Evolutionary conservation across 2,797 vertebrate species (phyloP).

Genomic region (Bovichtus variegatus): DNA sequence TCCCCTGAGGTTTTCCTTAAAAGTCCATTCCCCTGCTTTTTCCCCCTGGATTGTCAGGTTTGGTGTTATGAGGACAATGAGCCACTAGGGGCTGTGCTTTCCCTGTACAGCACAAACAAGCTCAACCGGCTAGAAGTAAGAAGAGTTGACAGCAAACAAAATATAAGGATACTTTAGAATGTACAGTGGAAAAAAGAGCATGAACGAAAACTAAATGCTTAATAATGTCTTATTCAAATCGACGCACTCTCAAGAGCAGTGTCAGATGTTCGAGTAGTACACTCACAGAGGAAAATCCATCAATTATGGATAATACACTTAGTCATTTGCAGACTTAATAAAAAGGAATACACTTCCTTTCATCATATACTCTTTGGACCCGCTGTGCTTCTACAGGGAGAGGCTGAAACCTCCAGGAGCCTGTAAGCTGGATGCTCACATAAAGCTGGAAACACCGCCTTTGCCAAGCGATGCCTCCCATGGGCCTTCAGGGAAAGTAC

Average conservation of each 20-base stretch:
- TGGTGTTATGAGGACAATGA: conserved; percentile 67
- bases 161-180: not conserved
- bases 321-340: conserved; percentile 29
- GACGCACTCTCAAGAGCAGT: not conserved
- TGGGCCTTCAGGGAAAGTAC: conserved; percentile 42
- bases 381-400: conserved; percentile 8
- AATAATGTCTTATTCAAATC: conserved; percentile 1
- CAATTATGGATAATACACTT: conserved; percentile 28
- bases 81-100: conserved; percentile 84
- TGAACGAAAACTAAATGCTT: conserved; percentile 23
- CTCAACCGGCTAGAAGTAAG: not conserved
- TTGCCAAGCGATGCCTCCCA: conserved; percentile 47
- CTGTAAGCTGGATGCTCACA: conserved; percentile 33
- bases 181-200: not conserved
- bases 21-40: conserved; percentile 32
- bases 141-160: conserved; percentile 2
- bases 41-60: conserved; percentile 1
- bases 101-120: conserved; percentile 36
- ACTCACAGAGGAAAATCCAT: conserved; percentile 6
- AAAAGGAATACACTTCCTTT: conserved; percentile 2
- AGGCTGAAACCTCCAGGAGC: conserved; percentile 4
- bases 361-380: conserved; percentile 2
- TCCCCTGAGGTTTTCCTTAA: conserved; percentile 16
- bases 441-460: conserved; percentile 46
- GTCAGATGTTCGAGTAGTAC: conserved; percentile 1